Evolutionary conservation across 2,797 vertebrate genomes (phyloP), one percentile per base, ranked within the genome.

Genomic region (Arvicola amphibius): DNA sequence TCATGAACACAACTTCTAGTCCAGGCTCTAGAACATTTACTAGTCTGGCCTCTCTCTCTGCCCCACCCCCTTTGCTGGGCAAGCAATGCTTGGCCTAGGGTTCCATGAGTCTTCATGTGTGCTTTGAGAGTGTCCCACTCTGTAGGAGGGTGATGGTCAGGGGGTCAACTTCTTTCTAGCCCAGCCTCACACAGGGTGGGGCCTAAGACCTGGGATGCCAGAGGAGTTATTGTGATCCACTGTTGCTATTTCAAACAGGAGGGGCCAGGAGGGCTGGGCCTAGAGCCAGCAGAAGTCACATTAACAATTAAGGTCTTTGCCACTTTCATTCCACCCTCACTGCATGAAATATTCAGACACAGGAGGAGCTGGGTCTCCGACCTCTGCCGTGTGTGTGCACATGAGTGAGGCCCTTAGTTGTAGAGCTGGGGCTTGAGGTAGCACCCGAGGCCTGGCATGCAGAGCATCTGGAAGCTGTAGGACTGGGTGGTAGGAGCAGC

Each of bases 271-370:
- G 65, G 40, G n/a, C 69, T 56, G 25, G 84, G 85, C 88, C 83
- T 7, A 9, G 2, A 5, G 77, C 69, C 34, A 6, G 43, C 29
- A 67, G 94, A 77, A 93, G 65, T 63, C 77, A n/a, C 94, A 94
- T 96, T 97, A 96, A 97, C 95, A 96, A 97, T 97, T 96, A 88
- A 97, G 90, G 88, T n/a, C 90, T 81, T 46, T 51, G 17, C 0
- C n/a, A 69, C 94, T 69, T 78, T 69, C 59, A 4, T 48, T 88
- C 84, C 73, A 56, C 34, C 43, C 32, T 56, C 40, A 0, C 73
- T 14, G 16, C 92, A 97, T 97, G 92, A 97, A 97, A 97, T 96
- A 96, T 97, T 97, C 90, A 98, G 90, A 76, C 21, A 16, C 43
- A 3, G 0, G 84, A 53, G 77, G 79, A 97, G 81, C 65, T 13